A percentile compares a stretch with the other conserved stretches of the same genome.
Evolutionary conservation across 2,888 invertebrate species (phyloP).

Genomic region (Synanthedon myopaeformis): DNA sequence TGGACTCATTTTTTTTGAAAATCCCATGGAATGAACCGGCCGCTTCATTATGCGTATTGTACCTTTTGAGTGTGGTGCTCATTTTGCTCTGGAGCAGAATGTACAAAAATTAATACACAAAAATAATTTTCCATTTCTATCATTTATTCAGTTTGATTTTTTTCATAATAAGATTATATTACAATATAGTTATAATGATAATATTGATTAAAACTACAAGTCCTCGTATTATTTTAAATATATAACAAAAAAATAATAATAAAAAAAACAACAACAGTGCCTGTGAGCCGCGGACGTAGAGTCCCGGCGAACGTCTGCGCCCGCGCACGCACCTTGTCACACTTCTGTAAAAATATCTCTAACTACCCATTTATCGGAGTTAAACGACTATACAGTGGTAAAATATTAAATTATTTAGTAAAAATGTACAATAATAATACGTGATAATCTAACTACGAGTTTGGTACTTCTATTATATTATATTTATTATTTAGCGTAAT

Average conservation of each 20-base stretch:
- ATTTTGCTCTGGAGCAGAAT: neutral
- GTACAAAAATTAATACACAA: slow-evolving; percentile 11
- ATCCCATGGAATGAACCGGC: no score
- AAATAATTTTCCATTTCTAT: slow-evolving; percentile 48
- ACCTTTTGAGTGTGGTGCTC: no score
- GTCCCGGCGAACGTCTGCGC: slow-evolving; percentile 30
- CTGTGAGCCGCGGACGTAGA: slow-evolving; percentile 32
- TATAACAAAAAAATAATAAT: slow-evolving; percentile 55
- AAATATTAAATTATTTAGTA: slow-evolving; percentile 65
- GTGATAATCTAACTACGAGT: slow-evolving; percentile 64
- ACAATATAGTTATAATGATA: slow-evolving; percentile 66
- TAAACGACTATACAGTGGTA: slow-evolving; percentile 69
- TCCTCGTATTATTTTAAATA: slow-evolving; percentile 68
- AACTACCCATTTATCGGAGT: slow-evolving; percentile 49
- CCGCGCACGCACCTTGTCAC: slow-evolving; percentile 34
- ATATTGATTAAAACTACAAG: slow-evolving; percentile 70
- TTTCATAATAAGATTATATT: slow-evolving; percentile 71
- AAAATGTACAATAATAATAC: slow-evolving; percentile 60
- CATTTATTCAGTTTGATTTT: slow-evolving; percentile 68
- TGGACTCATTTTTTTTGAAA: no score
- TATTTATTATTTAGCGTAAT: slow-evolving; percentile 19
- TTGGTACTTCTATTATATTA: slow-evolving; percentile 64
- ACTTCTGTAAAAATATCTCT: slow-evolving; percentile 48
- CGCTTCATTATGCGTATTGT: no score
- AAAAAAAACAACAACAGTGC: slow-evolving; percentile 52